phyloP scores from a whole-genome alignment of 2,797 vertebrate genomes.

The Petrocephalus schoutedeni region DNA sequence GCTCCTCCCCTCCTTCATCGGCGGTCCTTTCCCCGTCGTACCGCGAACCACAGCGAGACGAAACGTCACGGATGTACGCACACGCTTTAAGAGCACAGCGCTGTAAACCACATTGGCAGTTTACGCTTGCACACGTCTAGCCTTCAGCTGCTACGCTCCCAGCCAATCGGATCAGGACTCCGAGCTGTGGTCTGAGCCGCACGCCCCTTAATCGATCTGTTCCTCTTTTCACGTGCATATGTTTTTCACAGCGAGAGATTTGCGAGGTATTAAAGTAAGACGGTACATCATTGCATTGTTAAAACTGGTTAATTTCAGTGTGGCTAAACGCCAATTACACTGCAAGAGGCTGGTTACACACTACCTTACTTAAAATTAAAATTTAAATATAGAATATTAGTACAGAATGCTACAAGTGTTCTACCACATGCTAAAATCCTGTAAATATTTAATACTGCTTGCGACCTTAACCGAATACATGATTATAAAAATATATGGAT shows the following conservation, averaged over 20 bases:
- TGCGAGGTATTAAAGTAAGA: neutral
- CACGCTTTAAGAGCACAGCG: neutral
- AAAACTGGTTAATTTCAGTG: neutral
- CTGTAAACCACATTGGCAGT: slow-evolving; percentile 20
- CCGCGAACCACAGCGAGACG: neutral
- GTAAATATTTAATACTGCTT: neutral
- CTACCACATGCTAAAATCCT: neutral
- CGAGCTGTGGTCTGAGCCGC: neutral
- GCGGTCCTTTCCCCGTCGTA: neutral
- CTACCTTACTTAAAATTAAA: neutral
- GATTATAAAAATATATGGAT: neutral
- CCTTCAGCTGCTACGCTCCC: neutral
- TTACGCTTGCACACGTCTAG: slow-evolving; percentile 23
- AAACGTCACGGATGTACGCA: neutral
- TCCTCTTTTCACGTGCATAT: neutral
- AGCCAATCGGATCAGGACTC: neutral
- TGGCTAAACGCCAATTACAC: neutral
- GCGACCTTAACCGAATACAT: neutral
- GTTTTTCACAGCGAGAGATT: neutral
- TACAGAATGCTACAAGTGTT: neutral
- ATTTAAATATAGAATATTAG: neutral
- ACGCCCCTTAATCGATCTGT: neutral
- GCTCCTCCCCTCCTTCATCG: neutral
- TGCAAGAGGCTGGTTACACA: neutral
- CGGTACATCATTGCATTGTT: neutral